These are phyloP conservation scores for Cyclophora punctaria DNA, from an alignment of 2,888 invertebrate genomes.

Conservation along the genomic window DNA sequence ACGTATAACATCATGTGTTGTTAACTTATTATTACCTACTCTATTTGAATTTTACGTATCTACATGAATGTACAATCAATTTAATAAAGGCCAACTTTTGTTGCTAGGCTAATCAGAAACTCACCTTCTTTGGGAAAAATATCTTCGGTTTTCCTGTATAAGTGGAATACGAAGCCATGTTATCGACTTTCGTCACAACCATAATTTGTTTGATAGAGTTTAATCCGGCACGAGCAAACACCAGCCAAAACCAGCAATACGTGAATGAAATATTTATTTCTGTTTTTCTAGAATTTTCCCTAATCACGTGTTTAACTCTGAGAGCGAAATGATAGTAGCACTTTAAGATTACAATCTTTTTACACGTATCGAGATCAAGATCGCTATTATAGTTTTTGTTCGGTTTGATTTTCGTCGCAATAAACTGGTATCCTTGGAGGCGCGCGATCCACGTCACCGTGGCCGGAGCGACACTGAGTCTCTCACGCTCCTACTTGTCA, in stretches of 20 bases:
- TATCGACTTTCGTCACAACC: constrained; percentile 70
- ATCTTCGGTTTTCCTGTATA: constrained; percentile 72
- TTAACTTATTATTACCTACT: not conserved
- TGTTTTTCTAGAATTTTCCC: constrained; percentile 64
- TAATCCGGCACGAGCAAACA: constrained; percentile 50
- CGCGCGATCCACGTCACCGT: constrained; percentile 63
- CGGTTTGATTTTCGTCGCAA: constrained; percentile 56
- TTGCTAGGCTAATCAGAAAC: constrained; percentile 18
- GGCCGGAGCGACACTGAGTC: constrained; percentile 36
- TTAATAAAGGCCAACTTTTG: constrained; percentile 1
- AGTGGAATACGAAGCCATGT: constrained; percentile 69
- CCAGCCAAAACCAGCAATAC: constrained; percentile 40
- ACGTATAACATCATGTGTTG: not conserved
- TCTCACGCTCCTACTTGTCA: constrained; percentile 27
- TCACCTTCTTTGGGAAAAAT: constrained; percentile 72
- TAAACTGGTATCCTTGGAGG: constrained; percentile 60
- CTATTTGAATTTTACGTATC: too few relatives aligned
- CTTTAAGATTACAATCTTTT: constrained; percentile 42
- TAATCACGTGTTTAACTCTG: constrained; percentile 46
- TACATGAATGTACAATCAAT: too few relatives aligned
- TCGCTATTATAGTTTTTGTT: constrained; percentile 55
- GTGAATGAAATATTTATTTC: constrained; percentile 34
- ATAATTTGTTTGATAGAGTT: constrained; percentile 62
- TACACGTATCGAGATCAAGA: constrained; percentile 39
- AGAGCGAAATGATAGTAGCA: constrained; percentile 44